These are phyloP conservation scores for Nyctibius grandis DNA, from an alignment of 2,797 vertebrate genomes.

Conservation along the genomic window DNA sequence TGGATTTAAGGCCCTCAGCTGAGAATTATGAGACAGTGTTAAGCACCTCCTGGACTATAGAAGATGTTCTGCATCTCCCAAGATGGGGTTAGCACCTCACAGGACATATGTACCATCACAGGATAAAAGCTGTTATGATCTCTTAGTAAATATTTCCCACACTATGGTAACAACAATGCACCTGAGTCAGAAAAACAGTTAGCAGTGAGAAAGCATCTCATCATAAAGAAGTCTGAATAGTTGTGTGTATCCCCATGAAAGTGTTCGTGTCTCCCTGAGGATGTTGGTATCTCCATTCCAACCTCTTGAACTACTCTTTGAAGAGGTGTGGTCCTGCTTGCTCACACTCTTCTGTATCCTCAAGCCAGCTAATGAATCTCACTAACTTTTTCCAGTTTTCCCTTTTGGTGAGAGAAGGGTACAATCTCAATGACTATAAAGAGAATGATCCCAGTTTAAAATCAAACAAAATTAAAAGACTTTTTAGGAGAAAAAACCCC, in stretches of 20 bases:
- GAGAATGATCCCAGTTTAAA: neutral
- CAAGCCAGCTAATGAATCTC: neutral
- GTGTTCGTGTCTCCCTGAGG: neutral
- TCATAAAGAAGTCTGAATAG: neutral
- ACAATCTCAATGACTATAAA: neutral
- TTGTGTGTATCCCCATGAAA: too few relatives aligned
- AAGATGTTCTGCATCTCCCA: neutral
- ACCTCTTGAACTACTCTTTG: neutral
- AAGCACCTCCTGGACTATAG: neutral
- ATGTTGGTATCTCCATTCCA: neutral
- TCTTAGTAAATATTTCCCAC: neutral
- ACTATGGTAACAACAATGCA: neutral
- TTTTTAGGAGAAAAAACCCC: neutral
- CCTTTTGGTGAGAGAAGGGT: neutral
- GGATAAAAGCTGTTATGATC: neutral
- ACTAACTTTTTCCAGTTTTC: neutral
- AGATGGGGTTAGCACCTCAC: neutral
- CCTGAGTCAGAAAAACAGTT: neutral
- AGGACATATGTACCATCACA: fast-evolving
- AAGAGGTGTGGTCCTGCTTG: neutral
- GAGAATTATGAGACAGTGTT: neutral
- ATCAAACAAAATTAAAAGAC: neutral
- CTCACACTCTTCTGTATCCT: neutral
- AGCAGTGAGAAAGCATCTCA: neutral
- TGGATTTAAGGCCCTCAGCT: neutral